Conservation (phyloP, 2,113 vertebrate genomes). For the Jacana jacana region DNA sequence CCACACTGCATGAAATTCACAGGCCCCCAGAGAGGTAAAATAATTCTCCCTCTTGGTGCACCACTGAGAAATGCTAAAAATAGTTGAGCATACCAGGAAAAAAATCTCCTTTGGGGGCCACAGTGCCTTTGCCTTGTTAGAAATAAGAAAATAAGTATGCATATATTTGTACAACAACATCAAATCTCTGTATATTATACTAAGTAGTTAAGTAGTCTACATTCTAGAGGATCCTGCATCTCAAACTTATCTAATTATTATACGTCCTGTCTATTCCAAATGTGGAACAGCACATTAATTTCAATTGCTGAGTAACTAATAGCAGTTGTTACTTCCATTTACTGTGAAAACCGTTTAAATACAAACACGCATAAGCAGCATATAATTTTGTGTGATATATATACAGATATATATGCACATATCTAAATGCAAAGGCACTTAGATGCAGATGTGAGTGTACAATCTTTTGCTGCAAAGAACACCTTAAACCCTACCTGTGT, state of each 20-base stretch:
- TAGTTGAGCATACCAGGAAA: neutral
- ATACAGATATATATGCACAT: neutral
- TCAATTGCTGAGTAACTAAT: neutral
- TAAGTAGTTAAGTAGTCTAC: neutral
- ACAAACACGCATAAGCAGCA: neutral
- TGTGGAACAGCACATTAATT: neutral
- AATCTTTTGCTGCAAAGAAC: neutral
- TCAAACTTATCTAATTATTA: neutral
- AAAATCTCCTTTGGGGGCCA: neutral
- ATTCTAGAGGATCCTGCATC: neutral
- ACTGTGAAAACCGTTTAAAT: neutral
- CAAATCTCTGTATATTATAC: neutral
- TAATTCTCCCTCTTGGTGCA: conserved; percentile 14
- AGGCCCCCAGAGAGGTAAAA: conserved; percentile 26
- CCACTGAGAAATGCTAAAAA: conserved; percentile 35
- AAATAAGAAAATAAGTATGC: neutral
- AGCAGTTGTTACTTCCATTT: neutral
- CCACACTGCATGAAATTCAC: conserved; percentile 25
- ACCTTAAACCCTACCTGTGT: neutral
- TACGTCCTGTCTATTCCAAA: neutral
- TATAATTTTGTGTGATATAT: neutral
- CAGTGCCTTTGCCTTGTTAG: neutral
- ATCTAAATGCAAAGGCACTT: neutral
- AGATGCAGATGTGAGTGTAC: neutral
- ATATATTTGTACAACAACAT: neutral